These are phyloP conservation scores for Pyrocephalus nanus DNA, from an alignment of 2,797 vertebrate species.

Conservation along the genomic window DNA sequence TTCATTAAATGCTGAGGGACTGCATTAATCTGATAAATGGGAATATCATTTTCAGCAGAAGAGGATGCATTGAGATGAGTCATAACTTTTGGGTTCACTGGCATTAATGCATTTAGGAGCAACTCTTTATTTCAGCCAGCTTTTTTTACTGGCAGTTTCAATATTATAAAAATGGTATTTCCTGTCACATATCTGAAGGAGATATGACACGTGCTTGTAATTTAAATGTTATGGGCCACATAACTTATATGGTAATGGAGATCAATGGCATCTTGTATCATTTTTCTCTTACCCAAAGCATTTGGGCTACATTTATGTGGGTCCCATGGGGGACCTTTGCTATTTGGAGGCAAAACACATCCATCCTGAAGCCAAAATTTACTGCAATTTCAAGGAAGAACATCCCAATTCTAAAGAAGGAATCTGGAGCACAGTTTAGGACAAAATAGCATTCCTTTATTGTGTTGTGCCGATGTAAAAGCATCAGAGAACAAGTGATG, in stretches of 20 bases:
- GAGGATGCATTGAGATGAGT: background rate
- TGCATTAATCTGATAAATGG: background rate
- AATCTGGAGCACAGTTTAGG: background rate
- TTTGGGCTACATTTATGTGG: background rate
- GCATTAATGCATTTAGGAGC: background rate
- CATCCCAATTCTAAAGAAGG: background rate
- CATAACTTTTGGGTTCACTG: background rate
- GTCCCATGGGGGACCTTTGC: background rate
- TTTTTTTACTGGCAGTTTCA: constrained; percentile 11
- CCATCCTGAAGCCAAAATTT: background rate
- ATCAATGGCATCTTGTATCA: background rate
- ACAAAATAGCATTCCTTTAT: background rate
- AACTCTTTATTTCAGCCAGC: background rate
- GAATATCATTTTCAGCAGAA: background rate
- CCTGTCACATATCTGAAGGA: constrained; percentile 50
- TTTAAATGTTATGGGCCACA: constrained; percentile 19
- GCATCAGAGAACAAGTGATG: background rate
- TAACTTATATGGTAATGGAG: background rate
- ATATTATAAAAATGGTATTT: constrained; percentile 63
- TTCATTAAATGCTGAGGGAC: background rate
- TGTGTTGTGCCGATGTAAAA: background rate
- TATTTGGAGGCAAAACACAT: background rate
- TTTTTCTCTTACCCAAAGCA: background rate
- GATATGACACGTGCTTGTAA: constrained; percentile 57
- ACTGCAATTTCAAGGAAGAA: background rate